phyloP scores from a whole-genome alignment of 2,888 invertebrate species.

The Abrostola tripartita region DNA sequence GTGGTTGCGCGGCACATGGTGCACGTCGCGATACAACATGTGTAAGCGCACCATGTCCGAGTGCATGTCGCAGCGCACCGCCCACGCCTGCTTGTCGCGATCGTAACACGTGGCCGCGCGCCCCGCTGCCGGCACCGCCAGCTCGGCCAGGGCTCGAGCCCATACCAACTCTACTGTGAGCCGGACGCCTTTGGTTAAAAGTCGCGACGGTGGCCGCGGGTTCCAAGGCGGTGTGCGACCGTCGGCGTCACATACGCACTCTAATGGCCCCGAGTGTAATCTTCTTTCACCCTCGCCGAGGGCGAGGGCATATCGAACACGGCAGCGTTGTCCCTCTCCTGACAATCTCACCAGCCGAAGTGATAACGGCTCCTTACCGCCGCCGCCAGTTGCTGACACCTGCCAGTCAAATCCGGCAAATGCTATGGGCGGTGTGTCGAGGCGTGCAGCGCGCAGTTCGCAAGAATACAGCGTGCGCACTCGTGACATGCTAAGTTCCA shows the following conservation, averaged over 20 bases:
- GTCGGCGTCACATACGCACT: conserved; percentile 91
- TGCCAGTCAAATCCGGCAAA: conserved; percentile 96
- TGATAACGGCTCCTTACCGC: conserved; percentile 86
- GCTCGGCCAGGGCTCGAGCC: conserved; percentile 89
- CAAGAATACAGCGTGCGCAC: conserved; percentile 92
- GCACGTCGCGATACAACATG: conserved; percentile 92
- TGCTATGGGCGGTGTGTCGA: conserved; percentile 89
- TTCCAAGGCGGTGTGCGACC: conserved; percentile 92
- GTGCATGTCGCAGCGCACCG: conserved; percentile 92
- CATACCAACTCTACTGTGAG: conserved; percentile 92
- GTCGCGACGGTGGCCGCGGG: conserved; percentile 89
- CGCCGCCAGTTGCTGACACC: conserved; percentile 89
- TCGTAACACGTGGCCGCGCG: conserved; percentile 91
- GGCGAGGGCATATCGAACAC: conserved; percentile 91
- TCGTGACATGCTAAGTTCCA: conserved; percentile 93
- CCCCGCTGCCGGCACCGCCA: conserved; percentile 88
- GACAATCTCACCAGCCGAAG: conserved; percentile 91
- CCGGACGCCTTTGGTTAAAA: conserved; percentile 90
- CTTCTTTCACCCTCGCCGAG: conserved; percentile 91
- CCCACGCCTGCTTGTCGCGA: conserved; percentile 94
- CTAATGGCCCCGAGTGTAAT: conserved; percentile 91
- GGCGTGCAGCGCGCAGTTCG: conserved; percentile 90
- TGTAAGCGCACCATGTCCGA: conserved; percentile 92
- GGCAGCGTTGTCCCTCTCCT: conserved; percentile 94
- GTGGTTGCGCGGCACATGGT: conserved; percentile 93